phyloP scores from a whole-genome alignment of 2,113 vertebrate genomes.

The Amia ocellicauda region DNA sequence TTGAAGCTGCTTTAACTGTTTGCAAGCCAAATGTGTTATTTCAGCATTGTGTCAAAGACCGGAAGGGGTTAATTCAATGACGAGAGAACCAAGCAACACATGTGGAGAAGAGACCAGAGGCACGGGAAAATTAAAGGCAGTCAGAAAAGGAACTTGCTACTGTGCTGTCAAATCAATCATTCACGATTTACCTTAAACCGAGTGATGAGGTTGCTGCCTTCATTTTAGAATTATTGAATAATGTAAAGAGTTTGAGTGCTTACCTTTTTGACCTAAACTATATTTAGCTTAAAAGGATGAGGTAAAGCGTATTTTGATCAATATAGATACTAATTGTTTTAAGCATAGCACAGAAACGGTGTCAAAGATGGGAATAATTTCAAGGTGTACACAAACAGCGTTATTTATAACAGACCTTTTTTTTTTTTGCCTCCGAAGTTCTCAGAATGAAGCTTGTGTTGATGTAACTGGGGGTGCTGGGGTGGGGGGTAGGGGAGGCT shows the following conservation, averaged over 20 bases:
- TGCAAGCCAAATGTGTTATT: constrained; percentile 1
- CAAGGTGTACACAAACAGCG: background rate
- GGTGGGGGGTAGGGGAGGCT: background rate
- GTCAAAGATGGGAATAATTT: background rate
- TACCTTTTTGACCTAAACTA: background rate
- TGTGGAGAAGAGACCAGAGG: background rate
- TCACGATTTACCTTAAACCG: background rate
- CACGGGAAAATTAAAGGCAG: too few relatives aligned
- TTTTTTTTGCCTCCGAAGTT: constrained; percentile 1
- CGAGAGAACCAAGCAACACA: background rate
- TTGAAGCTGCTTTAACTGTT: constrained; percentile 37
- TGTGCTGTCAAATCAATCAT: background rate
- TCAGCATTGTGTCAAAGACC: background rate
- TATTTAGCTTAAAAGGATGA: background rate
- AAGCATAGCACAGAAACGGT: background rate
- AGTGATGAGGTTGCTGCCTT: background rate
- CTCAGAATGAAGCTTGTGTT: constrained; percentile 5
- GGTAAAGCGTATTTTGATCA: background rate
- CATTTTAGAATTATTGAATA: background rate
- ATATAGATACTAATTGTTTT: background rate
- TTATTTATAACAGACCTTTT: background rate
- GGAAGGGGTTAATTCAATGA: background rate
- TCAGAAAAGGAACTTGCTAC: background rate
- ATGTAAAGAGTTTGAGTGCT: background rate
- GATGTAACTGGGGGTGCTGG: background rate